Percentiles rank a stretch among this genome's conserved stretches.
Conservation (phyloP, 2,113 vertebrate genomes). For the Oryzias melastigma region DNA sequence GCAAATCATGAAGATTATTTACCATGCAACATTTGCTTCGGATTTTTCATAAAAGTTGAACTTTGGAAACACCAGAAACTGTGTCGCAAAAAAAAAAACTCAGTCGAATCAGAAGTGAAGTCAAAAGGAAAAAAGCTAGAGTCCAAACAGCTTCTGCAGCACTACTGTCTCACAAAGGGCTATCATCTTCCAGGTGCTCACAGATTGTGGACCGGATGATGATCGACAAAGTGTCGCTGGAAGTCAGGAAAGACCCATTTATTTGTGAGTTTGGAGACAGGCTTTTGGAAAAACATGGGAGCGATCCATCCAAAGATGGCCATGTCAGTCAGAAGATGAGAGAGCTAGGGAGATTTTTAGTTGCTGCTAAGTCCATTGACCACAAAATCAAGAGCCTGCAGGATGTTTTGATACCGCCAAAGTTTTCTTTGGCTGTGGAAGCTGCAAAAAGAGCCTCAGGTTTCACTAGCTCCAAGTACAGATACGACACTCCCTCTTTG, state of each 20-base stretch:
- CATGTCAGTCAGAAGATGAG: constrained; percentile 18
- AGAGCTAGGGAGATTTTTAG: background rate
- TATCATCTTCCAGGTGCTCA: too few relatives aligned
- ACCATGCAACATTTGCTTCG: too few relatives aligned
- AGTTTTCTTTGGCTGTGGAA: constrained; percentile 3
- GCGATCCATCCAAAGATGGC: background rate
- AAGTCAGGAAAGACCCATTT: constrained; percentile 1
- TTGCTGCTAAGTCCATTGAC: constrained; percentile 8
- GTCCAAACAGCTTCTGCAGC: too few relatives aligned
- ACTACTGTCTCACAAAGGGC: too few relatives aligned
- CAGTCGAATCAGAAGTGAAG: too few relatives aligned
- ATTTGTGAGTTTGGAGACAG: constrained; percentile 13
- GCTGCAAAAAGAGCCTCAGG: background rate
- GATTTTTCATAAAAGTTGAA: too few relatives aligned
- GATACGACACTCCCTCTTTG: constrained; percentile 3
- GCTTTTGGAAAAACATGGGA: constrained; percentile 2
- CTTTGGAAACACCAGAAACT: too few relatives aligned
- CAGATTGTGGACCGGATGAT: too few relatives aligned
- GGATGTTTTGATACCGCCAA: background rate
- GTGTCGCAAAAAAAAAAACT: too few relatives aligned
- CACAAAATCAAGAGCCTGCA: background rate
- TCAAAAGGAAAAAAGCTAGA: too few relatives aligned
- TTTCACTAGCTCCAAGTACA: background rate
- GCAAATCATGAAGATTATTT: too few relatives aligned
- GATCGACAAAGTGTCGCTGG: constrained; percentile 3